Conservation (phyloP, 2,797 vertebrate species). For the Sorex maritimensis region DNA sequence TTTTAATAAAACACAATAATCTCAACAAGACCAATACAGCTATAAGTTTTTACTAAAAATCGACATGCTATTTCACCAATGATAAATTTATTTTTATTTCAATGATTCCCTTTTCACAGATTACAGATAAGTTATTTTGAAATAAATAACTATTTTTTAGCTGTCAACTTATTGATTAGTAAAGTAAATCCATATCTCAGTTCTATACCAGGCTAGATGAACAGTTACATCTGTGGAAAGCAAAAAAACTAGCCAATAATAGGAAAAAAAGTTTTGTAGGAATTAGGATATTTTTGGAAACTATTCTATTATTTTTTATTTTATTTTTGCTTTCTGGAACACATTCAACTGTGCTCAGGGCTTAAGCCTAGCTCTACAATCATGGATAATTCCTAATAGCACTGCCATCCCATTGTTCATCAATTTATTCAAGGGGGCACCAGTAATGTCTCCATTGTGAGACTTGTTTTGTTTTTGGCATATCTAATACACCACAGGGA, state of each 20-base stretch:
- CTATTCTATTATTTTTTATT: too few relatives aligned
- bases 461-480: too few relatives aligned
- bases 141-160: slow-evolving; percentile 29
- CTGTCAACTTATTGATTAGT: neutral
- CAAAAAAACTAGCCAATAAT: too few relatives aligned
- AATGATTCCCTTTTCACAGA: neutral
- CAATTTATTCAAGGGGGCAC: too few relatives aligned
- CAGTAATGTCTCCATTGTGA: too few relatives aligned
- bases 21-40: neutral
- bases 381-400: too few relatives aligned
- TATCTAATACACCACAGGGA: too few relatives aligned
- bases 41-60: slow-evolving; percentile 33
- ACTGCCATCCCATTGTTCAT: too few relatives aligned
- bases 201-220: neutral
- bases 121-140: neutral
- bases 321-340: too few relatives aligned
- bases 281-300: neutral
- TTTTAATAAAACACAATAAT: neutral
- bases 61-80: neutral
- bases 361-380: too few relatives aligned
- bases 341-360: too few relatives aligned
- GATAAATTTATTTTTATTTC: neutral
- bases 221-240: neutral
- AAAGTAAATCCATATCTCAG: neutral
- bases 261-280: neutral